These are phyloP conservation scores for Drosophila mercatorum DNA, from an alignment of 2,888 invertebrate genomes.

Conservation along the genomic window DNA sequence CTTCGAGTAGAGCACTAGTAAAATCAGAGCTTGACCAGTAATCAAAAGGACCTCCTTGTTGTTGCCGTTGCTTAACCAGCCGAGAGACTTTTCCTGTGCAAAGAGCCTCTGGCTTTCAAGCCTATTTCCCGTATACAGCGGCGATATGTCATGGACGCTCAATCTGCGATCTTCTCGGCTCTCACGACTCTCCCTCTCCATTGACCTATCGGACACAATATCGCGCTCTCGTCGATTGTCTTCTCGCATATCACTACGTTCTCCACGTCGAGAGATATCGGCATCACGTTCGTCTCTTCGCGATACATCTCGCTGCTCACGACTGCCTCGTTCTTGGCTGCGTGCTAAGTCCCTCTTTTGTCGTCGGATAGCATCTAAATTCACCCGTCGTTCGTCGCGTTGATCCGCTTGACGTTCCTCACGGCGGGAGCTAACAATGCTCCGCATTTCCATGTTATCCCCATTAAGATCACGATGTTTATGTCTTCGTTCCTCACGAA, in stretches of 20 bases:
- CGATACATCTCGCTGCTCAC: slow-evolving; percentile 1
- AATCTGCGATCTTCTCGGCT: not conserved
- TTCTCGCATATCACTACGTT: not conserved
- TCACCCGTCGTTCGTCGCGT: not conserved
- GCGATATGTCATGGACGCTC: not conserved
- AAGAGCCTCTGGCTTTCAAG: not conserved
- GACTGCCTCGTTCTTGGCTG: not conserved
- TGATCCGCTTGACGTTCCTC: not conserved
- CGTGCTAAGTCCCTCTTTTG: not conserved
- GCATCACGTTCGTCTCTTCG: slow-evolving; percentile 15
- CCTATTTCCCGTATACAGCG: not conserved
- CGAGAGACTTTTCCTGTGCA: slow-evolving; percentile 1
- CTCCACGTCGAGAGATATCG: not conserved
- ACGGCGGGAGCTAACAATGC: not conserved
- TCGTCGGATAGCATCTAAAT: not conserved
- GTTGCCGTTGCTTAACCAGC: slow-evolving; percentile 34
- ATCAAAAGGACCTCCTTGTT: slow-evolving; percentile 51
- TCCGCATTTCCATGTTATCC: not conserved
- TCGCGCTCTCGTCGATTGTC: not conserved
- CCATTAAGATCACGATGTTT: not conserved
- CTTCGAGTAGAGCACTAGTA: slow-evolving; percentile 51
- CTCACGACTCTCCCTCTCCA: not conserved
- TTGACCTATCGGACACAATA: not conserved
- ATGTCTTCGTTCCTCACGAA: not conserved
- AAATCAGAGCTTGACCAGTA: slow-evolving; percentile 44